Evolutionary conservation across 2,888 invertebrate genomes (phyloP).

Genomic region (Leptinotarsa haldemani): DNA sequence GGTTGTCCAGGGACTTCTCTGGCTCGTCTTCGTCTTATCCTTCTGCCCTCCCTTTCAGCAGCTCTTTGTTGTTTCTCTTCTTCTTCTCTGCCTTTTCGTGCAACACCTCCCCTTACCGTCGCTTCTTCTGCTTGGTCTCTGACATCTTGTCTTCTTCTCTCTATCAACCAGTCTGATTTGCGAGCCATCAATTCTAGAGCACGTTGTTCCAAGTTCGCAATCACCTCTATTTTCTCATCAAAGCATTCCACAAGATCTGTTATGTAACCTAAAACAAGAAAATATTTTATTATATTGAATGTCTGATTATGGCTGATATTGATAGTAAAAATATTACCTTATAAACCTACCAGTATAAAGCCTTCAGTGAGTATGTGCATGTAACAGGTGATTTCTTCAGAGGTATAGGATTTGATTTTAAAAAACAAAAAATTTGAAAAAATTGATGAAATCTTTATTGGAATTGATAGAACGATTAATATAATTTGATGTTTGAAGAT

Average conservation of each 20-base stretch:
- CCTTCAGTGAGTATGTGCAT: no score
- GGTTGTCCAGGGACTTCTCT: constrained; percentile 76
- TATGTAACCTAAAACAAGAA: constrained; percentile 72
- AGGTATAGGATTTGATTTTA: no score
- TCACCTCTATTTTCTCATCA: constrained; percentile 89
- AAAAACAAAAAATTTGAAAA: no score
- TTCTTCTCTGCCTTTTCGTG: constrained; percentile 68
- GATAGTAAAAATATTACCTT: no score
- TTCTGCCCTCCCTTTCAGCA: constrained; percentile 91
- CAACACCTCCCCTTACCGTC: constrained; percentile 68
- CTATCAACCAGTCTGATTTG: constrained; percentile 80
- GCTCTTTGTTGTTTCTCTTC: constrained; percentile 83
- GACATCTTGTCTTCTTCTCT: constrained; percentile 90
- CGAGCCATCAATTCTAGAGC: constrained; percentile 79
- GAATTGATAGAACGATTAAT: no score
- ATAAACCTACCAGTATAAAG: no score
- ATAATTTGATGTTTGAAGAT: no score
- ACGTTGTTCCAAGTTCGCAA: constrained; percentile 84
- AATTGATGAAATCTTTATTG: no score
- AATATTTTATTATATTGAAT: background rate
- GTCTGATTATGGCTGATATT: no score
- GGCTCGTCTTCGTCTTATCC: constrained; percentile 85
- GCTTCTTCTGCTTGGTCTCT: constrained; percentile 95
- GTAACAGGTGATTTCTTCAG: no score
- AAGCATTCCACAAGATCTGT: constrained; percentile 97